These are phyloP conservation scores for Exephanes ischioxanthus DNA, from an alignment of 2,888 invertebrate species.

Conservation along the genomic window DNA sequence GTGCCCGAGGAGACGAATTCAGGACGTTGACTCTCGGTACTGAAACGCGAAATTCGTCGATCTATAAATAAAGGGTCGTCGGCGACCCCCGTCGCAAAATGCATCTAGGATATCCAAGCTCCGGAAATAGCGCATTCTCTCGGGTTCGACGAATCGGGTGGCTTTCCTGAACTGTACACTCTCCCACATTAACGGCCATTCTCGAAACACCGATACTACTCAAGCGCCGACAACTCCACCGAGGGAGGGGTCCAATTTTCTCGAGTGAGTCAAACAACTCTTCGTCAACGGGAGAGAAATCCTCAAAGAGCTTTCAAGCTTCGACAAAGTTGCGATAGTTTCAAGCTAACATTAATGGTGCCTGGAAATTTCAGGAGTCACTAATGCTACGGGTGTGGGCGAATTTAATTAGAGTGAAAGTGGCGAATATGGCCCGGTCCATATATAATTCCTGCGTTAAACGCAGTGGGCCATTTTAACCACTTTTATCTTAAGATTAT, in stretches of 20 bases:
- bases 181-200: not conserved
- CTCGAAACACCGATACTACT: not conserved
- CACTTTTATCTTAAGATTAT: too few species aligned
- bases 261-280: not conserved
- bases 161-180: not conserved
- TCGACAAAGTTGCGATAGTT: not conserved
- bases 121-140: constrained; percentile 73
- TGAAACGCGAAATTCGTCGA: constrained; percentile 51
- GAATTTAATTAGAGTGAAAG: not conserved
- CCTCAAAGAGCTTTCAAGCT: not conserved
- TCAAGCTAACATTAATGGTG: not conserved
- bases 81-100: constrained; percentile 31
- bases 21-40: constrained; percentile 71
- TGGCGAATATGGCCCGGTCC: too few species aligned
- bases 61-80: constrained; percentile 73
- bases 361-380: not conserved
- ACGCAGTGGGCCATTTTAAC: too few species aligned
- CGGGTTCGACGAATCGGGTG: constrained; percentile 15
- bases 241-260: not conserved
- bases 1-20: constrained; percentile 24
- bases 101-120: constrained; percentile 70
- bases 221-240: not conserved
- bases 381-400: not conserved
- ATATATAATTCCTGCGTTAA: too few species aligned
- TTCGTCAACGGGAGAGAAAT: constrained; percentile 9